Conservation (phyloP, 2,888 invertebrate species). For the Pristionchus fissidentatus region DNA sequence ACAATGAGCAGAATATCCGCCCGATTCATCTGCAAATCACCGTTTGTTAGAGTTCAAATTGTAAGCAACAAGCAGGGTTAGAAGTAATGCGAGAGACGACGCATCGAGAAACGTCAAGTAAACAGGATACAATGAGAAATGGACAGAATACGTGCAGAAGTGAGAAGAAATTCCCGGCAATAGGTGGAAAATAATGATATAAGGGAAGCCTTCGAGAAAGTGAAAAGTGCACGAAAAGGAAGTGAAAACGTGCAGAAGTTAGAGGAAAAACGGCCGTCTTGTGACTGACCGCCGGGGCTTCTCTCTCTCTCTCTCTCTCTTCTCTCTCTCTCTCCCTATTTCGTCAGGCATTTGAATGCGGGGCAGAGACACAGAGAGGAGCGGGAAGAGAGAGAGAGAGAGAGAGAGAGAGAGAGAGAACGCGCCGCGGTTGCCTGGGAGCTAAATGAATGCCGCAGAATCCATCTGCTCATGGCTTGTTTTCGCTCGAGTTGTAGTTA, state of each 20-base stretch:
- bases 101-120: no score
- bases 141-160: no score
- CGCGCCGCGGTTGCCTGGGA: not conserved
- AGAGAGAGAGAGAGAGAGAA: not conserved
- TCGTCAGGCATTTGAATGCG: constrained; percentile 32
- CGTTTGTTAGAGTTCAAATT: not conserved
- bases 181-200: no score
- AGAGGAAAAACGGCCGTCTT: not conserved
- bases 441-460: no score
- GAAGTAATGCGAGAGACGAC: no score
- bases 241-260: not conserved
- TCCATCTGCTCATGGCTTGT: no score
- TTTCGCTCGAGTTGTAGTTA: no score
- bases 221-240: not conserved
- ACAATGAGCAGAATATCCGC: constrained; percentile 23
- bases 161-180: no score
- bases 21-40: constrained; percentile 7
- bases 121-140: no score
- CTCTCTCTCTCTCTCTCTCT: not conserved
- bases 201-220: no score
- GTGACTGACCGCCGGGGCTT: not conserved
- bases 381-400: not conserved
- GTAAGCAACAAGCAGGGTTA: no score
- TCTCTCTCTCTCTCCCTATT: constrained; percentile 22
- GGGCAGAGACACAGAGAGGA: not conserved